phyloP scores from a whole-genome alignment of 2,797 vertebrate species.

The Coilia nasus region DNA sequence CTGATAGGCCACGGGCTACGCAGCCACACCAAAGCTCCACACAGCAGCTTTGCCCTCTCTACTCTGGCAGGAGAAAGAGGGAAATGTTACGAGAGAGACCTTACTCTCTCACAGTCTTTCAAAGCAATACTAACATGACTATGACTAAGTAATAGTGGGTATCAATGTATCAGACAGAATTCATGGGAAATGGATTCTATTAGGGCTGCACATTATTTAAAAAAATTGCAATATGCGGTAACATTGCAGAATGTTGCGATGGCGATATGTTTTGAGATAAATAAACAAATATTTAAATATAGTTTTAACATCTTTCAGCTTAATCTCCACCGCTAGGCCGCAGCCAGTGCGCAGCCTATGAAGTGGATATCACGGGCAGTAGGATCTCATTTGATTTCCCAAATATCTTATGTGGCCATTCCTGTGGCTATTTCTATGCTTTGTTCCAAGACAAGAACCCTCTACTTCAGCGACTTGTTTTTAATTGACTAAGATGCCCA shows the following conservation, averaged over 20 bases:
- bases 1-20: background rate
- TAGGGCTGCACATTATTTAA: no score
- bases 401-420: no score
- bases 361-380: no score
- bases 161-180: background rate
- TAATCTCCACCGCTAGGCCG: no score
- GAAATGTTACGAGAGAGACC: background rate
- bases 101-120: background rate
- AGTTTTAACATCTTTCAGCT: no score
- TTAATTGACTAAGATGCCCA: background rate
- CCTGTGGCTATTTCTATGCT: background rate
- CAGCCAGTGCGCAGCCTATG: no score
- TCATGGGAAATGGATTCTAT: background rate
- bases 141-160: background rate
- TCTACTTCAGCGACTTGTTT: constrained; percentile 37
- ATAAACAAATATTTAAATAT: no score
- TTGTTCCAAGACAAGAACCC: no score
- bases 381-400: no score
- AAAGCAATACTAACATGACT: background rate
- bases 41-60: background rate
- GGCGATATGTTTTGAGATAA: no score
- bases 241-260: no score
- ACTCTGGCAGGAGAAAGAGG: background rate
- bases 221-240: no score
- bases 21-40: background rate